phyloP scores from a whole-genome alignment of 2,113 vertebrate genomes.

The Zosterops lateralis region DNA sequence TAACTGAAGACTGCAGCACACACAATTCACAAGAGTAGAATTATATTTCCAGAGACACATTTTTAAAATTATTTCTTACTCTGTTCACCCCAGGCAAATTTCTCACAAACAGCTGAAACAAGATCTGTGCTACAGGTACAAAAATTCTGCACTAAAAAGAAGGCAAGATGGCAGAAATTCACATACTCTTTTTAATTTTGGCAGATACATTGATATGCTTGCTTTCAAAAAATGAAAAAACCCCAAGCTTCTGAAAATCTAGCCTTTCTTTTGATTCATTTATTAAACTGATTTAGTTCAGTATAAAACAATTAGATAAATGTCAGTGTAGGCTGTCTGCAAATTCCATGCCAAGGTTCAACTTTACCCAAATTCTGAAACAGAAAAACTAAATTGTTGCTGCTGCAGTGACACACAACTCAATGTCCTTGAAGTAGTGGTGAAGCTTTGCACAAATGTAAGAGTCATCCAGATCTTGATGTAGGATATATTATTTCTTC shows the following conservation, averaged over 20 bases:
- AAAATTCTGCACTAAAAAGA: not conserved
- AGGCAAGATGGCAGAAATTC: not conserved
- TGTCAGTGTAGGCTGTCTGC: not conserved
- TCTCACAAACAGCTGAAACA: not conserved
- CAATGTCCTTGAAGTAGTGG: not conserved
- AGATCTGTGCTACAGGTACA: not conserved
- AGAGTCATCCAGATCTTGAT: not conserved
- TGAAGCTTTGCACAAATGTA: not conserved
- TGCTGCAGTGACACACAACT: not conserved
- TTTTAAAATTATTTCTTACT: constrained; percentile 6
- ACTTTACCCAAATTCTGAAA: not conserved
- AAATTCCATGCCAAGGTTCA: not conserved
- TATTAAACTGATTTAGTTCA: not conserved
- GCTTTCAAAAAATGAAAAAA: not conserved
- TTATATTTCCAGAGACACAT: constrained; percentile 4
- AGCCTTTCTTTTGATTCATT: not conserved
- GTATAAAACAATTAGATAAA: not conserved
- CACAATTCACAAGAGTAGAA: not conserved
- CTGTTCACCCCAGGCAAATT: not conserved
- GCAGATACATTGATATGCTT: not conserved
- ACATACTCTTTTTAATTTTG: not conserved
- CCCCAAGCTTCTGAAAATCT: not conserved
- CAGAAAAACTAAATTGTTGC: not conserved
- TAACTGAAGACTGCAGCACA: not conserved
- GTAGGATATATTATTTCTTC: not conserved